Conservation (phyloP, 2,113 vertebrate genomes). For the Gnathonemus echidnorhynchus region DNA sequence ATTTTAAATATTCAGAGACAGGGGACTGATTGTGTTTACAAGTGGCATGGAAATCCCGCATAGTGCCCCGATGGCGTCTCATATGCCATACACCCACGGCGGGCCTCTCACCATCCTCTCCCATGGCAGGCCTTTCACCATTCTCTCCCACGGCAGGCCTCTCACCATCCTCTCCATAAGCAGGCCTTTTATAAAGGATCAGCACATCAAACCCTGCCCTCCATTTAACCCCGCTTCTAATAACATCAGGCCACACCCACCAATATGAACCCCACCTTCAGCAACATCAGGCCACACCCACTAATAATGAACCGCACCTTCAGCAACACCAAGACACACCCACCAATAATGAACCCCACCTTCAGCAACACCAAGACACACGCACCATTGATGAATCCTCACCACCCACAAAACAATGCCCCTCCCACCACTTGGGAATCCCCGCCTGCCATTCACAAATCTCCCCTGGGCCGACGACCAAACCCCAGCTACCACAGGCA, state of each 20-base stretch:
- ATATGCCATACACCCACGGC: not conserved
- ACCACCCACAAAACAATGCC: not conserved
- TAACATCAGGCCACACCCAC: not conserved
- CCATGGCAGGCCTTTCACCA: no score
- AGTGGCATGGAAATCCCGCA: constrained; percentile 87
- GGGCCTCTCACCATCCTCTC: no score
- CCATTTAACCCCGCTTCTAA: not conserved
- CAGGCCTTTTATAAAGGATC: not conserved
- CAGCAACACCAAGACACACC: not conserved
- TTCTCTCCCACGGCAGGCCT: no score
- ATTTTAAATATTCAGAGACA: constrained; percentile 99
- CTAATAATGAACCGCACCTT: not conserved
- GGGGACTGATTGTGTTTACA: constrained; percentile 87
- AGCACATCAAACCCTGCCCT: not conserved
- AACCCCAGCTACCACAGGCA: not conserved
- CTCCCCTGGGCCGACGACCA: not conserved
- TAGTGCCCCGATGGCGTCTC: constrained; percentile 45
- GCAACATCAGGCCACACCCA: not conserved
- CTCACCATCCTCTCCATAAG: not conserved
- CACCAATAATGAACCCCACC: not conserved
- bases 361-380: not conserved
- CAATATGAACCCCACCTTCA: not conserved
- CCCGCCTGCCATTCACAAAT: not conserved
- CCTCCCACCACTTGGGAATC: not conserved
- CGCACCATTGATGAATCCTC: not conserved